Evolutionary conservation across 1,140 invertebrate genomes (phyloP).

Genomic region (Heterodera carotae): DNA sequence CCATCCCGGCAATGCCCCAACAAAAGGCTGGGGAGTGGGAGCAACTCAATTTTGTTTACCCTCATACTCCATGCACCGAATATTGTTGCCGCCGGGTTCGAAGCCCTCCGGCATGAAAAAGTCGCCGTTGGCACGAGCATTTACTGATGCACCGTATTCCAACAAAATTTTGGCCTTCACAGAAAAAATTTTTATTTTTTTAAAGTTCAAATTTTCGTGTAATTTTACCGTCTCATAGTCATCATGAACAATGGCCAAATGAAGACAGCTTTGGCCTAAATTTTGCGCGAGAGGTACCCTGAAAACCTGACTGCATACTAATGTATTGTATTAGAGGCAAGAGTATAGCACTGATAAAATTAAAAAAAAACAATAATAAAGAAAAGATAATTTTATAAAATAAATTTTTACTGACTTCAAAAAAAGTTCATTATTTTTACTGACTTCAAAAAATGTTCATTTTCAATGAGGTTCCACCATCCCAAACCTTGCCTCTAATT

Average conservation of each 20-base stretch:
- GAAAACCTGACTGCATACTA: too few species aligned
- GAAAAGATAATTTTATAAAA: too few species aligned
- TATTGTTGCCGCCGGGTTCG: constrained; percentile 74
- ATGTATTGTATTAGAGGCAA: too few species aligned
- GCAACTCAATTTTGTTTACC: constrained; percentile 66
- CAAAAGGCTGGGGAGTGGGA: too few species aligned
- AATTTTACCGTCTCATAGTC: constrained; percentile 89
- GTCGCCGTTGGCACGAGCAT: constrained; percentile 83
- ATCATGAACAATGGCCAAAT: constrained; percentile 91
- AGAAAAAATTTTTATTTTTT: constrained; percentile 72
- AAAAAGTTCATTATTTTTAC: too few species aligned
- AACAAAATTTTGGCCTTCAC: constrained; percentile 70
- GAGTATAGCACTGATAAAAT: too few species aligned
- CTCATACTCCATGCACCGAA: constrained; percentile 86
- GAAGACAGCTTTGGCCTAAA: constrained; percentile 82
- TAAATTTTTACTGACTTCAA: too few species aligned
- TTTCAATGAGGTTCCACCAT: too few species aligned
- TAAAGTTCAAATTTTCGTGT: constrained; percentile 83
- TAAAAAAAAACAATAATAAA: too few species aligned
- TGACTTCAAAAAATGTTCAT: too few species aligned
- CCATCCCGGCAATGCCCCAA: too few species aligned
- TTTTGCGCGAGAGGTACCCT: neutral
- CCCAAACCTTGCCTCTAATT: too few species aligned
- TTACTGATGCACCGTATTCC: constrained; percentile 80
- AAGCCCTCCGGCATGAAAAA: constrained; percentile 76